These are phyloP conservation scores for Shinisaurus crocodilurus DNA, from an alignment of 2,113 vertebrate species.

Conservation along the genomic window DNA sequence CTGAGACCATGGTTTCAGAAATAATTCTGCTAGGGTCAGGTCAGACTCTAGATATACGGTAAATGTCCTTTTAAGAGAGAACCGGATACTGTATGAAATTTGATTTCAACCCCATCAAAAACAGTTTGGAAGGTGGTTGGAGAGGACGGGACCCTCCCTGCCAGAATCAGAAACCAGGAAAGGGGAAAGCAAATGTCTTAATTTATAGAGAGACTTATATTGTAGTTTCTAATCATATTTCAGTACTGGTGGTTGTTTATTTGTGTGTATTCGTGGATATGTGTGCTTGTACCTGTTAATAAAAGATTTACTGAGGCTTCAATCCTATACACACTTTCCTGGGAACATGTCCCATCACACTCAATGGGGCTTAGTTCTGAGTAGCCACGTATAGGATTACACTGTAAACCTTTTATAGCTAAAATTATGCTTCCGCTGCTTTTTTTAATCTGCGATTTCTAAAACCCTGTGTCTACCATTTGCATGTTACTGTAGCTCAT, in stretches of 20 bases:
- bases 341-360: too few species aligned
- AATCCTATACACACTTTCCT: not conserved
- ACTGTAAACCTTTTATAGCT: slow-evolving; percentile 40
- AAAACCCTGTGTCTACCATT: not conserved
- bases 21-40: slow-evolving; percentile 6
- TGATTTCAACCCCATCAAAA: not conserved
- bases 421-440: slow-evolving; percentile 26
- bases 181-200: slow-evolving; percentile 22
- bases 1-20: not conserved
- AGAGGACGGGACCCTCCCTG: not conserved
- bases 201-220: too few species aligned
- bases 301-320: slow-evolving; percentile 36
- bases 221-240: not conserved
- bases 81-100: not conserved
- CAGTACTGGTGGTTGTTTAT: not conserved
- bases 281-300: not conserved
- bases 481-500: slow-evolving; percentile 11
- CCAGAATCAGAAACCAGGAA: not conserved
- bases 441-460: slow-evolving; percentile 43
- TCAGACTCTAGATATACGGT: too few species aligned
- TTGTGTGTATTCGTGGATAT: not conserved
- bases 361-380: too few species aligned
- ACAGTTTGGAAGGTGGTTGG: slow-evolving; percentile 25
- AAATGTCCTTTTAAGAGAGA: not conserved
- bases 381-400: too few species aligned